Percentiles rank a stretch among this genome's conserved stretches.
Evolutionary conservation across 1,140 invertebrate genomes (phyloP).

Genomic region (Drosophila kohkoa): DNA sequence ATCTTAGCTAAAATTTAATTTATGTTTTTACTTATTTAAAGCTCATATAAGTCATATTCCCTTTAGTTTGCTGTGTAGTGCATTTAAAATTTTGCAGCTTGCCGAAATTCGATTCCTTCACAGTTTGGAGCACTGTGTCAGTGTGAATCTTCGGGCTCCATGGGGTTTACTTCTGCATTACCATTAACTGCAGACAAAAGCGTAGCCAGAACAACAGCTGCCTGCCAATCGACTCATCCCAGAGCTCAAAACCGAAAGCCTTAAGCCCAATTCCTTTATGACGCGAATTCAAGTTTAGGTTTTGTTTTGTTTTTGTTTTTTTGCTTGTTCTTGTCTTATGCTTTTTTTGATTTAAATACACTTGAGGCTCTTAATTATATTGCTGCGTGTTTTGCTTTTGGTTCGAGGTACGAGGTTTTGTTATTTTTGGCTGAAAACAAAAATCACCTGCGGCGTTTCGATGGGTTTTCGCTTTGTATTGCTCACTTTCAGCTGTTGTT

Average conservation of each 20-base stretch:
- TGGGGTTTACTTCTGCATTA: constrained; percentile 49
- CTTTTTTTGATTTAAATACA: constrained; percentile 72
- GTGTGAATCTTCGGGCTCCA: constrained; percentile 41
- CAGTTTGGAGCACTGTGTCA: background rate
- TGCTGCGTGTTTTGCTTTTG: constrained; percentile 57
- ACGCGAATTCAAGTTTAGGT: constrained; percentile 42
- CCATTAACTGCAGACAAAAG: constrained; percentile 36
- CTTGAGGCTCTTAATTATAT: constrained; percentile 78
- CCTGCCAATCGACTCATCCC: constrained; percentile 57
- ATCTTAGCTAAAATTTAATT: too few relatives aligned
- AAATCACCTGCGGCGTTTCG: constrained; percentile 73
- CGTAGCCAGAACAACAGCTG: constrained; percentile 60
- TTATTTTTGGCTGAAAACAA: constrained; percentile 40
- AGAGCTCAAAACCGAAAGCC: constrained; percentile 5
- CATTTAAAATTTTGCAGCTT: constrained; percentile 68
- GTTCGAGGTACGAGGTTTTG: background rate
- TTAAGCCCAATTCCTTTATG: constrained; percentile 47
- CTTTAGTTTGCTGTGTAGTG: constrained; percentile 22
- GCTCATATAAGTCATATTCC: background rate
- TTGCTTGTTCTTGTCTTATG: constrained; percentile 38
- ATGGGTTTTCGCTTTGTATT: constrained; percentile 37
- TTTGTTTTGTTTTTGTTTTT: constrained; percentile 23
- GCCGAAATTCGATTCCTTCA: constrained; percentile 55
- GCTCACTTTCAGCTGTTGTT: constrained; percentile 48
- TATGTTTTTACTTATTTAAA: background rate